Evolutionary conservation across 2,888 invertebrate species (phyloP).

Genomic region (Heteromurus nitidus): DNA sequence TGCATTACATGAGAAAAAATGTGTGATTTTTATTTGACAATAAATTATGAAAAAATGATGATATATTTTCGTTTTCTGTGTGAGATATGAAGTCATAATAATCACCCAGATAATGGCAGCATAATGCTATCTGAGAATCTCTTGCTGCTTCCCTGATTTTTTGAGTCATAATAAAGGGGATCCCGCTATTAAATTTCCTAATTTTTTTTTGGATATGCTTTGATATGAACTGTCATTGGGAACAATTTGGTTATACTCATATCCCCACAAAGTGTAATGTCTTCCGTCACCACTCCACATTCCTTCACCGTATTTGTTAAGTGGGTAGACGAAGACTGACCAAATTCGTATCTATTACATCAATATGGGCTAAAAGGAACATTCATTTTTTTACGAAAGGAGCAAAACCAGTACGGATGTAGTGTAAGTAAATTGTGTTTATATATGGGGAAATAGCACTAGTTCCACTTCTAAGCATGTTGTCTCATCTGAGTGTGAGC

Average conservation of each 20-base stretch:
- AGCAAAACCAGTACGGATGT: constrained; percentile 11
- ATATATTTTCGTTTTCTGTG: not conserved
- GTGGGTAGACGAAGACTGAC: constrained; percentile 35
- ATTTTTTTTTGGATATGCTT: constrained; percentile 31
- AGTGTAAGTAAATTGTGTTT: not conserved
- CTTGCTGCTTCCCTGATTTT: not conserved
- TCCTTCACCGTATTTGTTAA: constrained; percentile 26
- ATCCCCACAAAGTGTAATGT: not conserved
- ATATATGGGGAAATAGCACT: constrained; percentile 26
- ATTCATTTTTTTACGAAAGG: constrained; percentile 30
- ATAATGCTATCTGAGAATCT: not conserved
- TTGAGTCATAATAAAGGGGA: not conserved
- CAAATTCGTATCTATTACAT: constrained; percentile 3
- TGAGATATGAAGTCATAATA: not conserved
- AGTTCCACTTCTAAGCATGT: not conserved
- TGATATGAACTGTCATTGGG: constrained; percentile 23
- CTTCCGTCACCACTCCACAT: constrained; percentile 12
- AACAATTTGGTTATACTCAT: not conserved
- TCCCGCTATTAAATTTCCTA: constrained; percentile 15
- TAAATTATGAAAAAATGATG: not conserved
- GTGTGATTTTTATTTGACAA: not conserved
- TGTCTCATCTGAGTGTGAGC: not conserved
- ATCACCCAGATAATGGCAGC: constrained; percentile 5
- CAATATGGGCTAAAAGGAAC: not conserved
- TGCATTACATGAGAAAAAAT: not conserved